Evolutionary conservation across 2,888 invertebrate genomes (phyloP), one percentile per base, ranked within the genome.

Genomic region (Aethes cnicana): DNA sequence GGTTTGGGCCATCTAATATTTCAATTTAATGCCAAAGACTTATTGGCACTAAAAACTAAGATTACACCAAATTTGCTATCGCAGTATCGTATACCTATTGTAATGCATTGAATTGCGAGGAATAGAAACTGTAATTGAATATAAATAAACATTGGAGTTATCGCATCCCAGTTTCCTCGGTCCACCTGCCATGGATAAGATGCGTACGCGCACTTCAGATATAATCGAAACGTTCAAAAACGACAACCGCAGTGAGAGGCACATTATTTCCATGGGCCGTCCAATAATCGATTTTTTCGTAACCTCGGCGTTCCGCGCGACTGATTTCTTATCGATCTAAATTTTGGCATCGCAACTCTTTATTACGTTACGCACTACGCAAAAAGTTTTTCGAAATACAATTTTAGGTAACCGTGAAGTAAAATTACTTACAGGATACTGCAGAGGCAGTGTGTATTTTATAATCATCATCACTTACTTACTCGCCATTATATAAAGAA

Each of bases 111-210:
- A 43, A 43, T 43, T 28, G 14, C 25, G 12, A 8, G 14, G 9
- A 32, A 39, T 32, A 23, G 47, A 39, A 48, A 39, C 47, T 39
- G 39, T 47, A 37, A 28, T 12, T 48, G 20, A 43, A 25, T 47
- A 28, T 47, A 42, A 42, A 47, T 35, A 50, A 35, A 35, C 26
- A 36, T 26, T 46, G 20, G 16, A 30, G 26, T 28, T 26, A 47
- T 36, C 42, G 50, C 30, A 43, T n/a, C 41, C 32, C 21, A 53
- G 49, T 55, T 53, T 55, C 49, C 25, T 56, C 43, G 46, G 53
- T 52, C 58, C 70, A 74, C 72, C 72, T 71, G 74, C 68, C 65
- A 57, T 57, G 9, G 26, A 26, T 42, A 16, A 30, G 37, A 47
- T 37, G 26, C 16, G 30, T 17, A 18, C 9, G 20, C 16, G 23